Percentiles rank a stretch among this genome's conserved stretches.
These are phyloP conservation scores for Falco punctatus DNA, from an alignment of 2,113 vertebrate genomes.

Conservation along the genomic window DNA sequence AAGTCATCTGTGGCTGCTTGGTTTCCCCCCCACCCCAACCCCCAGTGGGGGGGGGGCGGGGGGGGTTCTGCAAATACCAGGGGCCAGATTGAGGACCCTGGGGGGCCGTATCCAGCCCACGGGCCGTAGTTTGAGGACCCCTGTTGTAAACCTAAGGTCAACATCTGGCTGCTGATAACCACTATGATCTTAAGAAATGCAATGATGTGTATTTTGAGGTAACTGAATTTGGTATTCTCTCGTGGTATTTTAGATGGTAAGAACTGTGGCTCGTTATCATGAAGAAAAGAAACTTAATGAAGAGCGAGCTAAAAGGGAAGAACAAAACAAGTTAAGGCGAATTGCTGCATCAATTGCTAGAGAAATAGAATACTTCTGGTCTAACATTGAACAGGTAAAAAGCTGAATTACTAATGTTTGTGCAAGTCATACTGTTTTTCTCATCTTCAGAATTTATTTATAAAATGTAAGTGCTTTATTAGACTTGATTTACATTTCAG, in stretches of 20 bases:
- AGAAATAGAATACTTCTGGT: constrained; percentile 93
- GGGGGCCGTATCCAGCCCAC: no score
- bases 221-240: not conserved
- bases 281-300: constrained; percentile 85
- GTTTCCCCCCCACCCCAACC: no score
- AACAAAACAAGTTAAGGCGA: constrained; percentile 83
- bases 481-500: constrained; percentile 65
- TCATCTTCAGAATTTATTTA: not conserved
- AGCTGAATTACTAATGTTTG: not conserved
- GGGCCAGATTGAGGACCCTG: no score
- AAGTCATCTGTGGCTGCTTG: no score
- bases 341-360: constrained; percentile 89
- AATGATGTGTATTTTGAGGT: not conserved
- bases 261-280: constrained; percentile 89
- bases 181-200: not conserved
- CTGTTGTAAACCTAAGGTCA: not conserved
- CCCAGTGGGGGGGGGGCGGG: no score
- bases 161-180: not conserved
- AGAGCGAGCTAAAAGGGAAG: constrained; percentile 83
- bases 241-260: constrained; percentile 80
- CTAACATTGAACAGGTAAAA: constrained; percentile 89
- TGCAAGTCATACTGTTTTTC: not conserved
- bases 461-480: not conserved
- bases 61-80: no score
- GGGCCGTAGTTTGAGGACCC: no score